Evolutionary conservation across 2,113 vertebrate genomes (phyloP), one percentile per base, ranked within the genome.

Genomic region (Brachypodius melanocephalos): DNA sequence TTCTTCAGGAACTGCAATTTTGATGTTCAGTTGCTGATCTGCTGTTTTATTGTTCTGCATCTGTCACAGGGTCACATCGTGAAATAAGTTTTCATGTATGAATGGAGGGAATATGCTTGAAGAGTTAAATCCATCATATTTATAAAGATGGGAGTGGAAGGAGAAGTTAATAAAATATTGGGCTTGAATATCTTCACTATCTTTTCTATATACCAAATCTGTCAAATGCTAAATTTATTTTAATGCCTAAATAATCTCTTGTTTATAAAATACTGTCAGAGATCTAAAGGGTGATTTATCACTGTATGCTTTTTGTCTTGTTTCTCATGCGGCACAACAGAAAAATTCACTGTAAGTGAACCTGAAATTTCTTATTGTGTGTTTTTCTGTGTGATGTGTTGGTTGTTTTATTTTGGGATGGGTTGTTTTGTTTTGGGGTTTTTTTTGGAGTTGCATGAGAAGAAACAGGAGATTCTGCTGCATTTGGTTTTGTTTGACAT

Each of bases 331-430:
- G 73, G 97, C 97, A 93, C 88, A 80, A 87, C 96, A 98, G 98
- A 98, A 96, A 97, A 95, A 32, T 83, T 91, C 84, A 90, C 93
- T 98, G 98, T 98, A 98, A 98, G 98, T 98, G 96, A 95, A 94
- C 86, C 75, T 95, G 89, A 89, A 87, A 88, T 97, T 95, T 80
- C 45, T 78, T 88, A 72, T 31, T 96, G 49, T 12, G 85, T 83
- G 82, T 95, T 78, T 75, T 90, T 87, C 48, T 89, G 89, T 96
- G 67, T 87, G 58, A 82, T 86, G 89, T 95, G 87, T 69, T 96
- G 45, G 18, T 82, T 81, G 59, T 31, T 61, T 65, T 49, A 14
- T 48, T 71, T 63, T 79, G 32, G 76, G 61, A 32, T 54, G 49
- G 61, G 40, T 79, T 45, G 38, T 79, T 79, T 71, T 32, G 14